Base-by-base conservation (phyloP, 1,140 invertebrate species). In the Antheraea pernyi region DNA sequence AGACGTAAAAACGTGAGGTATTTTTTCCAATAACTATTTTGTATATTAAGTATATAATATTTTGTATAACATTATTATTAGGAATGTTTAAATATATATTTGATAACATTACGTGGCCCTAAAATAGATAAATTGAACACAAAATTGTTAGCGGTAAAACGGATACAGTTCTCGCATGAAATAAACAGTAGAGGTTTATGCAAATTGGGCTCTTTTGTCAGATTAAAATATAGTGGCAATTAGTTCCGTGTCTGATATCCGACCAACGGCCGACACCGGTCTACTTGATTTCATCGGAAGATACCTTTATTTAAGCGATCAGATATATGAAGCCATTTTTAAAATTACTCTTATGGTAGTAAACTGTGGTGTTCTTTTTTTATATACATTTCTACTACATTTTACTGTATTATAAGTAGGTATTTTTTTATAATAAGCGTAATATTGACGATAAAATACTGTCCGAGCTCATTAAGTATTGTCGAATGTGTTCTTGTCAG, bases 191-290 rank as follows among this genome's bases (percentile, higher is more conserved):
- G 83, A 89, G 88, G 87, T 91, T 91, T 89, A 91, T 91, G 86
- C 84, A 91, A 91, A 91, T 91, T 89, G 86, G 87, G 81, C 86
- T 91, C 84, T 83, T 91, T 91, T 91, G 87, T 82, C 76, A 87
- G 87, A 91, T 91, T 91, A 91, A 91, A 91, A 91, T 91, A 91
- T 89, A 88, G 89, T 82, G 82, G 84, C 84, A 89, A 91, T 91
- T 91, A 91, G 88, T 91, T 89, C 79, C 83, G 81, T 86, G 89
- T 91, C 89, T 91, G 85, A 89, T 86, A 91, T 86, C 85, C 81
- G 79, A 81, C 69, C 78, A 73, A 78, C 76, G 78, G 77, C 72
- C 79, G 80, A 82, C 83, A 88, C 80, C 75, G 80, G 77, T 71
- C 76, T 79, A 81, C 83, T 86, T 82, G 79, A 85, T 89, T 91